Evolutionary conservation across 2,888 invertebrate genomes (phyloP).

Genomic region (Synergus umbraculus): DNA sequence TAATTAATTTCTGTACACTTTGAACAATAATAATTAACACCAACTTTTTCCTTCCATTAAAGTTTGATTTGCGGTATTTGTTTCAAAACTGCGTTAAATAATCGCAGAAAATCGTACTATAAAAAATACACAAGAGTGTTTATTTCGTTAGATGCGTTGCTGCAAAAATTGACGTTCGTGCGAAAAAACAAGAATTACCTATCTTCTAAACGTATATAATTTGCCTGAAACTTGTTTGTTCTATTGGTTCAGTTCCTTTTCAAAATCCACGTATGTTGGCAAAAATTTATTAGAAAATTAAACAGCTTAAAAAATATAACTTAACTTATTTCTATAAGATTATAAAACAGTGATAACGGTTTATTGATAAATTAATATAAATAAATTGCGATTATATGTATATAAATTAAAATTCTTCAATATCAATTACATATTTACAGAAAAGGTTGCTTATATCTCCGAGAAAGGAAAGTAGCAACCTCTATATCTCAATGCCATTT

Average conservation of each 20-base stretch:
- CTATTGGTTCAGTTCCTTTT: constrained; percentile 22
- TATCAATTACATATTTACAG: constrained; percentile 39
- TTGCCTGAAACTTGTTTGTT: background rate
- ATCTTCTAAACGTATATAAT: background rate
- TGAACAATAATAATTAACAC: background rate
- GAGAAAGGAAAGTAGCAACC: constrained; percentile 31
- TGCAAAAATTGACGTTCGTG: constrained; percentile 56
- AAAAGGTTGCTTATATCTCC: constrained; percentile 22
- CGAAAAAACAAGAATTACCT: constrained; percentile 43
- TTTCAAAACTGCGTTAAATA: constrained; percentile 33
- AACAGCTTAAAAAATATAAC: constrained; percentile 36
- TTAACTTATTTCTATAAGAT: constrained; percentile 10
- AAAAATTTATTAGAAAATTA: background rate
- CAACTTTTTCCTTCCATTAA: background rate
- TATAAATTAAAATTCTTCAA: constrained; percentile 11
- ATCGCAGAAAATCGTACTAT: constrained; percentile 46
- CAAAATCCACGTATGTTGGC: constrained; percentile 26
- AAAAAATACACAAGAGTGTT: constrained; percentile 50
- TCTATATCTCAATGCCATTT: background rate
- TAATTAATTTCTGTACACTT: constrained; percentile 29
- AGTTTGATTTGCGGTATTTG: background rate
- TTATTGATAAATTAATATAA: constrained; percentile 6
- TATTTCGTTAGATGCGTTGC: constrained; percentile 50
- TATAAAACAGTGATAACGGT: constrained; percentile 21
- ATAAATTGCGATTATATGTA: background rate